Percentiles rank a stretch among this genome's conserved stretches.
These are phyloP conservation scores for Mallotus villosus DNA, from an alignment of 2,797 vertebrate species.

Conservation along the genomic window DNA sequence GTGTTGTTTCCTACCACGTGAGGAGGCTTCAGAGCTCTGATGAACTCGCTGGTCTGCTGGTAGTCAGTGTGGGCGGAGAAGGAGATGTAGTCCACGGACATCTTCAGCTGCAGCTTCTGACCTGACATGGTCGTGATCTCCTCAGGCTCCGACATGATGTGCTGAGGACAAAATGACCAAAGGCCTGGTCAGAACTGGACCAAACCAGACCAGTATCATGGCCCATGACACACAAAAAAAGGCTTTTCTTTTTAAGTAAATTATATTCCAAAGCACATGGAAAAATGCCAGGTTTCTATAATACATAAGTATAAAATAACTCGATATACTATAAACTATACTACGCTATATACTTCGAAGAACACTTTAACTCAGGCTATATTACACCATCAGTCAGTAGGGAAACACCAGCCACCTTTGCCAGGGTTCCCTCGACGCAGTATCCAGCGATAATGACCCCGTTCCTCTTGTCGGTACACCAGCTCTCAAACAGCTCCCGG, in stretches of 20 bases:
- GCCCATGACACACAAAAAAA: no score
- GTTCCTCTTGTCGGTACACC: conserved; percentile 97
- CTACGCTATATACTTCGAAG: no score
- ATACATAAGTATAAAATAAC: no score
- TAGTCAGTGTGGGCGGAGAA: conserved; percentile 98
- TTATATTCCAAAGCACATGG: no score
- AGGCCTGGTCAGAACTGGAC: neutral
- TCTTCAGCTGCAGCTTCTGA: conserved; percentile 94
- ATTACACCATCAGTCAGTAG: neutral
- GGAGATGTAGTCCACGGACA: conserved; percentile 97
- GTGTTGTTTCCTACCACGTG: conserved; percentile 85
- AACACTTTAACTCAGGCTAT: neutral
- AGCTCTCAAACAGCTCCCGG: conserved; percentile 95
- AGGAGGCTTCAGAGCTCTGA: conserved; percentile 91
- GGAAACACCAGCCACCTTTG: conserved; percentile 78
- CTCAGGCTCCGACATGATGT: conserved; percentile 97
- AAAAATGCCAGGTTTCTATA: neutral
- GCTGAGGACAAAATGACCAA: conserved; percentile 67
- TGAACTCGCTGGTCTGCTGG: conserved; percentile 97
- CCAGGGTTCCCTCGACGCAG: conserved; percentile 94
- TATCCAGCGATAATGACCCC: conserved; percentile 96
- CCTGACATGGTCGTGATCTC: conserved; percentile 97
- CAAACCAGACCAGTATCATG: neutral
- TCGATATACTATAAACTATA: no score
- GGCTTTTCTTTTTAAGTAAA: no score